A percentile compares a stretch with the other conserved stretches of the same genome.
Evolutionary conservation across 2,888 invertebrate genomes (phyloP).

Genomic region (Perithous albicinctus): DNA sequence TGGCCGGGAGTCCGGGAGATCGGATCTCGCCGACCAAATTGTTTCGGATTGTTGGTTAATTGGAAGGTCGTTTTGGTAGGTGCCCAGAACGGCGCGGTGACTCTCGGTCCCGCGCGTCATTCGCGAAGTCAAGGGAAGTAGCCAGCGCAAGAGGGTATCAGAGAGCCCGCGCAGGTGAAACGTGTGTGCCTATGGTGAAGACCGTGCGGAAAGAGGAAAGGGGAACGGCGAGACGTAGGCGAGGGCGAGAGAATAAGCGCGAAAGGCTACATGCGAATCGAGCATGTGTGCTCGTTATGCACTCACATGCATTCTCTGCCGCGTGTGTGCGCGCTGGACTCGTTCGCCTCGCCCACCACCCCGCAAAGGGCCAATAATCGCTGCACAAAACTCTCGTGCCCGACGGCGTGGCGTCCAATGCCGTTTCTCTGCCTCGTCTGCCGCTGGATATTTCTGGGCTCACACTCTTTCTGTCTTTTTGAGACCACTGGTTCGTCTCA

Average conservation of each 20-base stretch:
- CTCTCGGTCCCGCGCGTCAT: conserved; percentile 28
- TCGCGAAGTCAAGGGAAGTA: conserved; percentile 3
- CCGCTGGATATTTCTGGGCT: conserved; percentile 38
- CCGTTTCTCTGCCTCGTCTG: conserved; percentile 50
- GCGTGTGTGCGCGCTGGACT: conserved; percentile 54
- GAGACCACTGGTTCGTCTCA: not conserved
- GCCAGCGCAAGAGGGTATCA: conserved; percentile 30
- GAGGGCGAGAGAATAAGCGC: conserved; percentile 53
- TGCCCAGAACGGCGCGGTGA: conserved; percentile 50
- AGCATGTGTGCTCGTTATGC: conserved; percentile 37
- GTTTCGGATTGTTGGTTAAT: conserved; percentile 84
- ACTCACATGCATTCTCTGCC: conserved; percentile 45
- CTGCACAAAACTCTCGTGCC: conserved; percentile 71
- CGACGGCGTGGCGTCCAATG: conserved; percentile 73
- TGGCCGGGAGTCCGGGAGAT: conserved; percentile 75
- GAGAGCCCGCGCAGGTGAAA: conserved; percentile 41
- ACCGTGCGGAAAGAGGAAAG: conserved; percentile 21
- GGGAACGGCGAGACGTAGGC: conserved; percentile 27
- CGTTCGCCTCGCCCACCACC: conserved; percentile 77
- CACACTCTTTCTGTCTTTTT: conserved; percentile 11
- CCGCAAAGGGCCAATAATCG: conserved; percentile 77
- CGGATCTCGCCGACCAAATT: conserved; percentile 81
- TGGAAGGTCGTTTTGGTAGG: conserved; percentile 80
- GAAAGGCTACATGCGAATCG: conserved; percentile 49
- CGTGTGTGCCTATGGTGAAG: conserved; percentile 39